phyloP scores from a whole-genome alignment of 2,888 invertebrate species.

The Mesorhabditis sp. region DNA sequence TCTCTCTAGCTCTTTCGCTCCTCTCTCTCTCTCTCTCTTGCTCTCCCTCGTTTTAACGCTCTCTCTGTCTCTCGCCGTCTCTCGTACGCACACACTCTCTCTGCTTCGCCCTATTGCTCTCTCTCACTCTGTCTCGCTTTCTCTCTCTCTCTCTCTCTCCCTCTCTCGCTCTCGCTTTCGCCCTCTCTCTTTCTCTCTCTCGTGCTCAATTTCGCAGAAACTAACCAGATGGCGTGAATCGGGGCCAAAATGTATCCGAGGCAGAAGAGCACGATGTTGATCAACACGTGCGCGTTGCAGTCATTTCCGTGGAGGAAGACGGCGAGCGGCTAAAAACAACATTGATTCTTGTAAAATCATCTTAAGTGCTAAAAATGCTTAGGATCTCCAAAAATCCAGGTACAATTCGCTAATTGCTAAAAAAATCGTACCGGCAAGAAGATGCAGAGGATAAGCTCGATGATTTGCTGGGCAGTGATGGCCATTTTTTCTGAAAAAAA shows the following conservation, averaged over 20 bases:
- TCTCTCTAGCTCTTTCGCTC: too few species aligned
- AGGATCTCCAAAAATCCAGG: neutral
- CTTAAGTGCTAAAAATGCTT: too few species aligned
- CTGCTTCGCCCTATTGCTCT: neutral
- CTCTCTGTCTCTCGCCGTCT: neutral
- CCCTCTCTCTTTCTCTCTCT: too few species aligned
- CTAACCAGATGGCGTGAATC: conserved; percentile 49
- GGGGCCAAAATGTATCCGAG: conserved; percentile 46
- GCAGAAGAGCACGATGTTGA: conserved; percentile 50
- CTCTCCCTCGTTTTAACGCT: too few species aligned
- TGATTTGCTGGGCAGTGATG: conserved; percentile 50
- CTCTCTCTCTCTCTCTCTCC: too few species aligned
- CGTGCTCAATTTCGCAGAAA: neutral
- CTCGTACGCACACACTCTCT: neutral
- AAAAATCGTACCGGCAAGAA: conserved; percentile 45
- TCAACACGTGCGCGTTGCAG: conserved; percentile 50
- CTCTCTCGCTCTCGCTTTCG: too few species aligned
- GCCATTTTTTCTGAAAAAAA: conserved; percentile 32
- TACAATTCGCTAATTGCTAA: neutral
- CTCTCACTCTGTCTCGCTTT: neutral
- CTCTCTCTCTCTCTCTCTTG: too few species aligned
- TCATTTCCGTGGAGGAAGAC: conserved; percentile 51
- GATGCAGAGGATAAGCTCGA: conserved; percentile 53
- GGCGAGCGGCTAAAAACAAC: conserved; percentile 42
- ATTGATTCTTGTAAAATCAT: neutral